phyloP scores from a whole-genome alignment of 2,888 invertebrate species.

The Xestia xanthographa region DNA sequence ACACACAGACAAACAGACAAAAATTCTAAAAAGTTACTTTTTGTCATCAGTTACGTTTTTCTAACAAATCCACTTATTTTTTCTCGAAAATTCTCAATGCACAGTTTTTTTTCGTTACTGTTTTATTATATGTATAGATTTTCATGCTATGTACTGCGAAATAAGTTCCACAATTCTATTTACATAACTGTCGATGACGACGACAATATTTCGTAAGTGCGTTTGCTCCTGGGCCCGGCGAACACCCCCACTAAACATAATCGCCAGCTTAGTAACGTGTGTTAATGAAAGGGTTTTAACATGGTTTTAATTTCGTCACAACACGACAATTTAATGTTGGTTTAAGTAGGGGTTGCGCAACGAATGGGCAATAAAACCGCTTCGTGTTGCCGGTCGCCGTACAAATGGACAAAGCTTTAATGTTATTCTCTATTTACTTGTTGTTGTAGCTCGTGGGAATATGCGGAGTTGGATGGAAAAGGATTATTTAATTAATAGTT shows the following conservation, averaged over 20 bases:
- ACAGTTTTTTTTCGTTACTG: too few relatives aligned
- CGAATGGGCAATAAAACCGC: slow-evolving; percentile 64
- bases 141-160: slow-evolving; percentile 5
- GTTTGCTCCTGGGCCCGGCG: slow-evolving; percentile 22
- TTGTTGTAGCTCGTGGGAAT: slow-evolving; percentile 64
- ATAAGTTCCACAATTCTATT: slow-evolving; percentile 16
- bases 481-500: slow-evolving; percentile 38
- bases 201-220: slow-evolving; percentile 33
- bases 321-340: slow-evolving; percentile 63
- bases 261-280: slow-evolving; percentile 49
- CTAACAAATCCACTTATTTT: too few relatives aligned
- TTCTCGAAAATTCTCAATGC: too few relatives aligned
- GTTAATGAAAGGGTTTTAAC: slow-evolving; percentile 63
- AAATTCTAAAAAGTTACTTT: too few relatives aligned
- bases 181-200: slow-evolving; percentile 25
- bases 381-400: slow-evolving; percentile 58
- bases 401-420: slow-evolving; percentile 63
- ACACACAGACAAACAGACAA: too few relatives aligned
- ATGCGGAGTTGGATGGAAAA: slow-evolving; percentile 44
- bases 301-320: slow-evolving; percentile 65
- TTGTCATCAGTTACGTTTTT: too few relatives aligned
- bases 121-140: too few relatives aligned
- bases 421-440: slow-evolving; percentile 64
- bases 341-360: slow-evolving; percentile 65
- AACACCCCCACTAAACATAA: slow-evolving; percentile 51